Conservation (phyloP, 2,113 vertebrate genomes). For the Hippoglossus stenolepis region DNA sequence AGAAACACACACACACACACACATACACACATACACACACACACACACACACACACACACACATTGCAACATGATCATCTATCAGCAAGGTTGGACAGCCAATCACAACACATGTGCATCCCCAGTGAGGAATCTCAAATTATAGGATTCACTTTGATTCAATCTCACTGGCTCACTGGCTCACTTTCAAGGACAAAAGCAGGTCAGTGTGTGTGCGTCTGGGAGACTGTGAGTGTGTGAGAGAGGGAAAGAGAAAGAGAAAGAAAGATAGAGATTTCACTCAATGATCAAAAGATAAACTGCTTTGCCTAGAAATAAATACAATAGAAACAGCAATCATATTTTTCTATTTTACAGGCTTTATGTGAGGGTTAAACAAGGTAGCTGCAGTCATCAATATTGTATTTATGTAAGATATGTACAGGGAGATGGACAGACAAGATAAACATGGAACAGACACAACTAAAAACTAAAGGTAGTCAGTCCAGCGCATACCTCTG, state of each 20-base stretch:
- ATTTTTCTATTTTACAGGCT: not conserved
- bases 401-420: conserved; percentile 26
- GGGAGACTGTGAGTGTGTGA: not conserved
- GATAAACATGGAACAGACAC: conserved; percentile 1
- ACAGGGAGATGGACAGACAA: not conserved
- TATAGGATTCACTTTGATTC: conserved; percentile 22
- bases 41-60: not conserved
- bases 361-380: too few species aligned
- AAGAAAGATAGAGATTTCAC: not conserved
- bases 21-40: not conserved
- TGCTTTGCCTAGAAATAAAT: too few species aligned
- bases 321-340: not conserved
- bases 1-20: not conserved
- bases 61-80: conserved; percentile 13
- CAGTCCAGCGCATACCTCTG: too few species aligned
- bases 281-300: too few species aligned
- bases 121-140: not conserved
- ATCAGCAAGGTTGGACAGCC: conserved; percentile 3
- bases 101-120: not conserved
- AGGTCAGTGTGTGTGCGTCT: not conserved
- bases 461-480: not conserved
- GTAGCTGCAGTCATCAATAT: conserved; percentile 39
- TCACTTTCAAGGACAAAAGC: conserved; percentile 32
- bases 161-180: not conserved
- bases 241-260: not conserved